Percentiles rank a stretch among this genome's conserved stretches.
These are phyloP conservation scores for Cartodere bifasciata DNA, from an alignment of 2,888 invertebrate species.

Conservation along the genomic window DNA sequence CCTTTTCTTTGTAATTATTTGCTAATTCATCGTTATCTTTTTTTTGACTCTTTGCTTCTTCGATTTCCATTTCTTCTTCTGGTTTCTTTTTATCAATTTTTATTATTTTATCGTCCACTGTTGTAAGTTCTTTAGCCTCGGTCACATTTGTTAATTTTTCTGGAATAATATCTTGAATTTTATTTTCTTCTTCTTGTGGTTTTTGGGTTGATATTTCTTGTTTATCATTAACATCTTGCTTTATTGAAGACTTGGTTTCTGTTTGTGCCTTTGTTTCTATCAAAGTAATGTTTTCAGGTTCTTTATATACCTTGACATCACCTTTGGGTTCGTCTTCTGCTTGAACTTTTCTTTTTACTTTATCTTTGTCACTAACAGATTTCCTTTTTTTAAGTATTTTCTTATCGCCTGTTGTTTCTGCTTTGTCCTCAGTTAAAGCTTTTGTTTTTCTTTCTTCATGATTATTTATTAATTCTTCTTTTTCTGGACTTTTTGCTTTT, in stretches of 20 bases:
- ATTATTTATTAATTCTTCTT: constrained; percentile 13
- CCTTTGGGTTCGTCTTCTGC: constrained; percentile 11
- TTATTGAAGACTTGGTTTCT: constrained; percentile 12
- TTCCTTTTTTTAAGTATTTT: constrained; percentile 15
- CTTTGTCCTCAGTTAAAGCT: constrained; percentile 19
- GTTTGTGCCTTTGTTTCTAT: constrained; percentile 11
- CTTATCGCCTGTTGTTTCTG: constrained; percentile 18
- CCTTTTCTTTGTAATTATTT: constrained; percentile 12
- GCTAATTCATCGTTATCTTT: constrained; percentile 14
- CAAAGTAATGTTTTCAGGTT: constrained; percentile 11
- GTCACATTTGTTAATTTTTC: constrained; percentile 13
- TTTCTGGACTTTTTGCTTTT: constrained; percentile 12
- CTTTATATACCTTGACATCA: constrained; percentile 12
- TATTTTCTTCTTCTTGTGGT: constrained; percentile 8
- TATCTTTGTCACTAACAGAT: constrained; percentile 11
- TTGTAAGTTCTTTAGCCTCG: constrained; percentile 12
- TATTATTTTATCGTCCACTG: constrained; percentile 13
- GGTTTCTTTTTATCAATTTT: constrained; percentile 14
- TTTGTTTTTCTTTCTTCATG: constrained; percentile 11
- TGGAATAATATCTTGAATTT: constrained; percentile 9
- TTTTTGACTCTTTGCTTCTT: constrained; percentile 7
- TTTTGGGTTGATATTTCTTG: constrained; percentile 8
- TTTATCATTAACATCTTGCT: constrained; percentile 11
- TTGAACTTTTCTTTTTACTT: constrained; percentile 15
- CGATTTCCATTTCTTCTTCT: constrained; percentile 14